These are phyloP conservation scores for Okamejei kenojei DNA, from an alignment of 2,797 vertebrate species.

Conservation along the genomic window DNA sequence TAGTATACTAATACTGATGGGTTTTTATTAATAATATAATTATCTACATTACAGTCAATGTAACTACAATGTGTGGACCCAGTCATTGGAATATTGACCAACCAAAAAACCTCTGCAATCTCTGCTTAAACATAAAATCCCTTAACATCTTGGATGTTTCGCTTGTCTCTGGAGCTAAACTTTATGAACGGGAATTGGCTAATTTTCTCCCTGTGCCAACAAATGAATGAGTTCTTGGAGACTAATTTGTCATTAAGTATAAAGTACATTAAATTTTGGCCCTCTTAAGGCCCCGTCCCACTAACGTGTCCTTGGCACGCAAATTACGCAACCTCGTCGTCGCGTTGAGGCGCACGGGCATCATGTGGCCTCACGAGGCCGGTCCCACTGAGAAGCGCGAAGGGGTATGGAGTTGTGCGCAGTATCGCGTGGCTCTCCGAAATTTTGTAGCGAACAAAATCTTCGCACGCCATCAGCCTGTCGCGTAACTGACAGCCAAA, in stretches of 20 bases:
- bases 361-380: no score
- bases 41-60: no score
- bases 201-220: neutral
- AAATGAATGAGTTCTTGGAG: neutral
- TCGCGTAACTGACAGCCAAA: no score
- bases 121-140: neutral
- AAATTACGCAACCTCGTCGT: no score
- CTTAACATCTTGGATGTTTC: neutral
- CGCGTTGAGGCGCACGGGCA: no score
- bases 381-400: no score
- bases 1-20: neutral
- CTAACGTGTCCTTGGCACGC: no score
- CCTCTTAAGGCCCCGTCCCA: neutral
- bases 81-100: neutral
- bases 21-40: neutral
- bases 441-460: no score
- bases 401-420: no score
- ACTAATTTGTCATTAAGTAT: neutral
- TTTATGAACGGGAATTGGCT: neutral
- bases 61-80: no score
- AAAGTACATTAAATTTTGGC: neutral
- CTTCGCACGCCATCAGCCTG: no score
- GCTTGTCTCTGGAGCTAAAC: neutral
- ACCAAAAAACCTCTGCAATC: neutral
- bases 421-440: no score